These are phyloP conservation scores for Halcyon smyrnensis DNA, from an alignment of 2,797 vertebrate genomes.

Conservation along the genomic window DNA sequence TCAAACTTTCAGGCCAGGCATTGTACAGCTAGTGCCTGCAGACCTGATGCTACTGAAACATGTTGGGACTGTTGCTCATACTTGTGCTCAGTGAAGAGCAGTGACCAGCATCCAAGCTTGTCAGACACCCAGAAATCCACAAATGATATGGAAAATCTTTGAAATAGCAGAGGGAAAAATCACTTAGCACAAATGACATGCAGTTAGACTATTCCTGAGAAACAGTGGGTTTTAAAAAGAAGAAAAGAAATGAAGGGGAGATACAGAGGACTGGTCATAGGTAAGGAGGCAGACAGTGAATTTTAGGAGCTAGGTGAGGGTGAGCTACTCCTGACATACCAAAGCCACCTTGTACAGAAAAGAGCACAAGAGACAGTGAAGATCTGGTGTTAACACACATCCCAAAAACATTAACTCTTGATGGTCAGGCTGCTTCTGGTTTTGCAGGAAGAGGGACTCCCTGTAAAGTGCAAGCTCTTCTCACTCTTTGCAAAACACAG, in stretches of 20 bases:
- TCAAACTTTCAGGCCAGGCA: background rate
- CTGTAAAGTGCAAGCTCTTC: background rate
- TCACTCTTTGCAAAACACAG: background rate
- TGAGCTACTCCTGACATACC: background rate
- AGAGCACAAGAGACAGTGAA: background rate
- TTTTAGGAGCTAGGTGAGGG: background rate
- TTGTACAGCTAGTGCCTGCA: background rate
- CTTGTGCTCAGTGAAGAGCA: background rate
- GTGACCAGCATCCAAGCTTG: background rate
- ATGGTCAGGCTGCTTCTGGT: background rate
- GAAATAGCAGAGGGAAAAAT: background rate
- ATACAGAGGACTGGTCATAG: rapidly evolving
- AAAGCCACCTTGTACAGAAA: background rate
- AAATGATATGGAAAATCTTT: background rate
- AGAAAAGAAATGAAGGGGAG: background rate
- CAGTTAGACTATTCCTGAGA: background rate
- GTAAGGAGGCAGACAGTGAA: background rate
- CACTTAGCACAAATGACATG: no score
- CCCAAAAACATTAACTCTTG: background rate
- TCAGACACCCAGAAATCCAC: background rate
- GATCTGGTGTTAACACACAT: background rate
- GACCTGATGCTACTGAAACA: background rate
- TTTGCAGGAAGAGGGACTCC: background rate
- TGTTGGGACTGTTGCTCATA: rapidly evolving
- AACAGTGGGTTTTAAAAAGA: background rate